phyloP scores from a whole-genome alignment of 2,888 invertebrate genomes.

The Calameuta pallipes region DNA sequence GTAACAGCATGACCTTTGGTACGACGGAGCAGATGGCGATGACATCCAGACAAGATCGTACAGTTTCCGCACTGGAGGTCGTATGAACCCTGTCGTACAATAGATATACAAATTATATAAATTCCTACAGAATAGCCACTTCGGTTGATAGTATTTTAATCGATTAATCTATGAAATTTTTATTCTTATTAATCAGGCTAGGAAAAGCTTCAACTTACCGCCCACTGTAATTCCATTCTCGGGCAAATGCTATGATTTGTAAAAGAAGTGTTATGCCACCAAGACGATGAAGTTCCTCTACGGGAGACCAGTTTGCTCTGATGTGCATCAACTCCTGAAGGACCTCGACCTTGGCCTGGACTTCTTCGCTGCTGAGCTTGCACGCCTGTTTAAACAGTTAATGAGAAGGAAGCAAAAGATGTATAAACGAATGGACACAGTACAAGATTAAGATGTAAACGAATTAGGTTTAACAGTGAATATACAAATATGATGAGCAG shows the following conservation, averaged over 20 bases:
- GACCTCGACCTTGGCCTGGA: constrained; percentile 87
- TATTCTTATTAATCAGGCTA: neutral
- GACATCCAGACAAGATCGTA: constrained; percentile 86
- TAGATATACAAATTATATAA: constrained; percentile 14
- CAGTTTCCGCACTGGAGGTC: constrained; percentile 78
- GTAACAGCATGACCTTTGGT: constrained; percentile 80
- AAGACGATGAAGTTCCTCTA: constrained; percentile 85
- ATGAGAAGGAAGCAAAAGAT: neutral
- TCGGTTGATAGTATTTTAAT: neutral
- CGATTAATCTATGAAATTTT: neutral
- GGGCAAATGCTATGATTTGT: constrained; percentile 88
- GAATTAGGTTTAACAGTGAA: neutral
- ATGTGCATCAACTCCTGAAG: constrained; percentile 82
- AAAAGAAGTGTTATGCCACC: constrained; percentile 86
- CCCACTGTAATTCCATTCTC: constrained; percentile 93
- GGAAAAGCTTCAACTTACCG: constrained; percentile 65
- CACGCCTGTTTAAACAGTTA: constrained; percentile 60
- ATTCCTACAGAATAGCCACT: neutral
- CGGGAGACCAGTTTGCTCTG: constrained; percentile 86
- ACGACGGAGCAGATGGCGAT: constrained; percentile 91
- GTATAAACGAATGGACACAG: too few relatives aligned
- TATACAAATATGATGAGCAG: neutral
- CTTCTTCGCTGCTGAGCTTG: constrained; percentile 78
- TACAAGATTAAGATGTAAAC: neutral
- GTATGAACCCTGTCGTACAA: constrained; percentile 46